A percentile compares a stretch with the other conserved stretches of the same genome.
These are phyloP conservation scores for Hermetia illucens DNA, from an alignment of 1,140 invertebrate genomes.

Conservation along the genomic window DNA sequence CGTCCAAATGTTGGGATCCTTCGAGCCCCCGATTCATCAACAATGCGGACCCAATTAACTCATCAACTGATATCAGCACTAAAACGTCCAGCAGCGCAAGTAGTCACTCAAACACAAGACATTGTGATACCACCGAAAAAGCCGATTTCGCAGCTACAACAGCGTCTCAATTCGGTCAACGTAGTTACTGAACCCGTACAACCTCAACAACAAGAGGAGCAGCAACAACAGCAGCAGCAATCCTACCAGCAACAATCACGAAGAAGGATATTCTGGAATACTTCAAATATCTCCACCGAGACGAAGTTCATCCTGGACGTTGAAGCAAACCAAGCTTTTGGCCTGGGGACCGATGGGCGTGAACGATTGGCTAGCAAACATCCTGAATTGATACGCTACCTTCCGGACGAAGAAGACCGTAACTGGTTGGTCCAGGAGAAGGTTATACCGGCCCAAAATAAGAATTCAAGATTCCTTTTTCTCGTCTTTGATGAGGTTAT, in stretches of 20 bases:
- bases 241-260: conserved; percentile 3
- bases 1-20: neutral
- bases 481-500: conserved; percentile 26
- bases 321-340: conserved; percentile 27
- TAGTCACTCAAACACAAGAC: neutral
- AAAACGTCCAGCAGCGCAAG: too few relatives aligned
- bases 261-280: conserved; percentile 28
- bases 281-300: conserved; percentile 20
- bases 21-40: neutral
- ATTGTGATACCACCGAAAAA: conserved; percentile 17
- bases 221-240: conserved; percentile 6
- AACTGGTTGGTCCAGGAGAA: conserved; percentile 22
- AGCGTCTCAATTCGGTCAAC: conserved; percentile 2
- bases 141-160: conserved; percentile 1
- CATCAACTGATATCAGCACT: too few relatives aligned
- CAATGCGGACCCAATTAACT: neutral
- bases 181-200: conserved; percentile 4
- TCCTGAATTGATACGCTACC: conserved; percentile 26
- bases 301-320: conserved; percentile 28
- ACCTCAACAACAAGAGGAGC: conserved; percentile 2
- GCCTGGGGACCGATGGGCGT: conserved; percentile 23
- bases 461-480: conserved; percentile 24
- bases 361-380: conserved; percentile 27
- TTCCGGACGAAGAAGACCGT: conserved; percentile 25
- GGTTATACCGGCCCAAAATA: conserved; percentile 23